Evolutionary conservation across 2,113 vertebrate species (phyloP), one percentile per base, ranked within the genome.

Genomic region (Choloepus hoffmanni): DNA sequence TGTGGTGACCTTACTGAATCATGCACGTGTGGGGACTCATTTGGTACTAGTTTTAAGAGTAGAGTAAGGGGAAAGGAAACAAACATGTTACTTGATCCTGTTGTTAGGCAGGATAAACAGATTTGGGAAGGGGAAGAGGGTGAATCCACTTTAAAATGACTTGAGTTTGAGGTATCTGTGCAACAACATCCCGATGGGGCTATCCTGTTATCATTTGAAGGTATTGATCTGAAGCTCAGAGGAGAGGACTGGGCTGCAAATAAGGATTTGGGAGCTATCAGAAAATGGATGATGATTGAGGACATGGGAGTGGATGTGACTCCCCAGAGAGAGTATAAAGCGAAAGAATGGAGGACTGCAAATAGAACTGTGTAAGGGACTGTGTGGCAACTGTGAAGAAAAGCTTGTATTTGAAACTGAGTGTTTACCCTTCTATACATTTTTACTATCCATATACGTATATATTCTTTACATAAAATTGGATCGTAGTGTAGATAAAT

Each of bases 381-480:
- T 36, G 36, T 78, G 5, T 53, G 65, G 21, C 43, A 67, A 9
- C 83, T 58, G 24, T 67, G 14, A 58, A 94, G 55, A 93, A 60
- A 90, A 53, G 5, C 28, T 53, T n/a, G 89, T 33, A 72, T 67
- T 72, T 55, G n/a, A 94, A 73, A 62, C 48, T 62, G 43, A 73
- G 68, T 78, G 24, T 92, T 30, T 79, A 40, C 36, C 19, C 33
- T 90, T 94, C 60, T 55, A 81, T 68, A 88, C 11, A 62, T 65
- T 95, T 77, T 87, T 36, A 73, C 30, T 92, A 70, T 55, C 9
- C 28, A 23, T 65, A 53, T 81, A 78, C 1, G 19, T 85, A 73
- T 85, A 73, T 90, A 86, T 88, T 94, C 14, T 78, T 65, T 50
- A n/a, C 28, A 78, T 74, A 72, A 92, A 90, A 81, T 83, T 94